Percentiles rank a stretch among this genome's conserved stretches.
Evolutionary conservation across 2,797 vertebrate species (phyloP).

Genomic region (Amblyopsis hoosieri): DNA sequence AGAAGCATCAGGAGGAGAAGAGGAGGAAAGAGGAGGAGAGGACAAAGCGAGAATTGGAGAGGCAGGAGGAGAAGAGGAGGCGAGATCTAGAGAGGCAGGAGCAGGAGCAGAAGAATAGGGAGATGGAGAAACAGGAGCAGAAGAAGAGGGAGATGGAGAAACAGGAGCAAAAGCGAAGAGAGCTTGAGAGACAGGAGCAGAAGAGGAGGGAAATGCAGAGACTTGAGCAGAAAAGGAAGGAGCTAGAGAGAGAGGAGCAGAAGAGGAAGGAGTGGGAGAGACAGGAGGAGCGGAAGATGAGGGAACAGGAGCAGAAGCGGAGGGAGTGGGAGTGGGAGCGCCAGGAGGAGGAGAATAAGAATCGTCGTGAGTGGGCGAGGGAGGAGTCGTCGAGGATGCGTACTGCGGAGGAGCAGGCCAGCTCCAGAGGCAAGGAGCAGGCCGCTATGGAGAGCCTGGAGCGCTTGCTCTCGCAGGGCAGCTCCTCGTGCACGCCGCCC

Average conservation of each 20-base stretch:
- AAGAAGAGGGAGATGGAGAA: constrained; percentile 41
- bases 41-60: constrained; percentile 46
- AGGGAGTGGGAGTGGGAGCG: background rate
- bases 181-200: constrained; percentile 23
- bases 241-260: constrained; percentile 55
- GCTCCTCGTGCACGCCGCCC: constrained; percentile 31
- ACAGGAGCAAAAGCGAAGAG: constrained; percentile 44
- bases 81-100: constrained; percentile 50
- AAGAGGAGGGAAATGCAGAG: background rate
- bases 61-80: constrained; percentile 47
- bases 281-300: constrained; percentile 39
- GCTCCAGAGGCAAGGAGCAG: constrained; percentile 60
- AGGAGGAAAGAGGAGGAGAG: constrained; percentile 56
- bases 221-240: constrained; percentile 27
- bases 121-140: background rate
- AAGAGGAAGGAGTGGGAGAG: constrained; percentile 47
- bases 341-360: constrained; percentile 16
- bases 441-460: constrained; percentile 75
- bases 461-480: constrained; percentile 58
- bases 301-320: constrained; percentile 4
- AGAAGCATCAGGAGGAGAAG: constrained; percentile 61
- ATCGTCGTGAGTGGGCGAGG: background rate
- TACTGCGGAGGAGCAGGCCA: constrained; percentile 26
- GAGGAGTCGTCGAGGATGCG: background rate
- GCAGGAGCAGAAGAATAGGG: constrained; percentile 50